Evolutionary conservation across 1,140 invertebrate species (phyloP).

Genomic region (Cyrtorhinus lividipennis): DNA sequence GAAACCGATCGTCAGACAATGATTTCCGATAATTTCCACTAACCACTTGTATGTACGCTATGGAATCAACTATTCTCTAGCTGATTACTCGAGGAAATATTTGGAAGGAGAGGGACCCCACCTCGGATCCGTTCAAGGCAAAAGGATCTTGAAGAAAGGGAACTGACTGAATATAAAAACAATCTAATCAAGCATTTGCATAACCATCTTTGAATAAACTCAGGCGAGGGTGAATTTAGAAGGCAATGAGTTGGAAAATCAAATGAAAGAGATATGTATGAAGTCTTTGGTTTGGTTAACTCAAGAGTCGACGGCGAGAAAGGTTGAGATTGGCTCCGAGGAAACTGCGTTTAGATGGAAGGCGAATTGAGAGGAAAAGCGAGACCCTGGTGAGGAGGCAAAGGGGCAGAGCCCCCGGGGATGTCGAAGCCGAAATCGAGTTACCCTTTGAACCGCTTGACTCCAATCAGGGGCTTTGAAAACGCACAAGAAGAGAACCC

Average conservation of each 20-base stretch:
- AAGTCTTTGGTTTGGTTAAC: not conserved
- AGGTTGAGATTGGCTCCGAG: not conserved
- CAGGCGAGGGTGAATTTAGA: not conserved
- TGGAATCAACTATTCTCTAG: too few relatives aligned
- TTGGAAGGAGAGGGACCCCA: too few relatives aligned
- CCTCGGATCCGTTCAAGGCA: too few relatives aligned
- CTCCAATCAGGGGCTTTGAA: not conserved
- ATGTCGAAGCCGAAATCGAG: not conserved
- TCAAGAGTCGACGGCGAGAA: not conserved
- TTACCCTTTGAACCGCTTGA: not conserved
- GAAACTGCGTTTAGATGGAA: too few relatives aligned
- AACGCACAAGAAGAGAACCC: not conserved
- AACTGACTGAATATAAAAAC: too few relatives aligned
- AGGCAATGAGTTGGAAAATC: not conserved
- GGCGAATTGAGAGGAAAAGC: not conserved
- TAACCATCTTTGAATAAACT: not conserved
- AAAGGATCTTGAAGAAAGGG: too few relatives aligned
- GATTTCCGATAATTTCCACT: too few relatives aligned
- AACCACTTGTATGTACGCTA: too few relatives aligned
- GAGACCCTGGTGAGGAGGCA: too few relatives aligned
- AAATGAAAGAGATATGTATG: not conserved
- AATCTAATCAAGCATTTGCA: not conserved
- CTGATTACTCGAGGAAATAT: too few relatives aligned
- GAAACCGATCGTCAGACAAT: too few relatives aligned
- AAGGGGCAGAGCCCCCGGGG: not conserved